Conservation (phyloP, 2,888 invertebrate species). For the Stenichneumon culpator region DNA sequence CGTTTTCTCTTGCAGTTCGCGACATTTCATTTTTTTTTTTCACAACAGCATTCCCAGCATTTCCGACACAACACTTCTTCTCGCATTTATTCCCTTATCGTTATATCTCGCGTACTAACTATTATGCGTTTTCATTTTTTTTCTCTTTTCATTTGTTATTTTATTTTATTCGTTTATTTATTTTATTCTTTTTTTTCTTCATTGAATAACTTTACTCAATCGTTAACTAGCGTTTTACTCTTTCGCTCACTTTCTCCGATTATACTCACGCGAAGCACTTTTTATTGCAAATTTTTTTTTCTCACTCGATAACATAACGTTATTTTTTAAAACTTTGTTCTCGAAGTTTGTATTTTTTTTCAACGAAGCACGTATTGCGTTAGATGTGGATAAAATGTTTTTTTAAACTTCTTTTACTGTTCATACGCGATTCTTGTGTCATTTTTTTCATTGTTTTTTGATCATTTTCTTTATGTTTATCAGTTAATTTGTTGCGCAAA, state of each 20-base stretch:
- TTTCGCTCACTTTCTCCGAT: conserved; percentile 26
- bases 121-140: conserved; percentile 27
- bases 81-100: conserved; percentile 65
- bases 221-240: conserved; percentile 39
- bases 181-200: conserved; percentile 58
- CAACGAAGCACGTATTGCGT: conserved; percentile 80
- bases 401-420: conserved; percentile 44
- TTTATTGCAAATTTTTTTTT: conserved; percentile 76
- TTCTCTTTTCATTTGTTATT: conserved; percentile 1
- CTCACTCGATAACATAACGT: conserved; percentile 76
- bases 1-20: conserved; percentile 56
- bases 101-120: conserved; percentile 51
- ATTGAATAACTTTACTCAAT: conserved; percentile 65
- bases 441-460: conserved; percentile 36
- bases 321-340: conserved; percentile 73
- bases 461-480: conserved; percentile 44
- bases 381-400: conserved; percentile 68
- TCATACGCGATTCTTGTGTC: conserved; percentile 48
- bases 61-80: conserved; percentile 49
- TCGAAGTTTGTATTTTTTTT: conserved; percentile 70
- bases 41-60: conserved; percentile 44
- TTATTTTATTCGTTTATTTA: conserved; percentile 22
- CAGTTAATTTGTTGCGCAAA: conserved; percentile 27
- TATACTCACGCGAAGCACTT: conserved; percentile 73
- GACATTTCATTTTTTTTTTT: conserved; percentile 26